These are phyloP conservation scores for Lepus europaeus DNA, from an alignment of 2,113 vertebrate species.

Conservation along the genomic window DNA sequence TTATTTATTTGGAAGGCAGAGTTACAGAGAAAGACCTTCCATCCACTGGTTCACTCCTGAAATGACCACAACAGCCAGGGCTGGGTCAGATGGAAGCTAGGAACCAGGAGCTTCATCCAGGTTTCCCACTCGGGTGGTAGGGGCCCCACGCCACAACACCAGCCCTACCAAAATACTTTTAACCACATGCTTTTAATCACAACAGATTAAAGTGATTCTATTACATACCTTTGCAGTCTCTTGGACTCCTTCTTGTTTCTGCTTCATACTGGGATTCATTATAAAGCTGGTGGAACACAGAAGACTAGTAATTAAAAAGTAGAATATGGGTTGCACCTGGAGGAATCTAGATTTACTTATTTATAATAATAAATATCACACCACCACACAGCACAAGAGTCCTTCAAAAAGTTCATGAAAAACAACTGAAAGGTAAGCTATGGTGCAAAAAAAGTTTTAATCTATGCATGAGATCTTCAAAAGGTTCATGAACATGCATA, in stretches of 20 bases:
- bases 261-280: conserved; percentile 88
- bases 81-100: too few species aligned
- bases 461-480: too few species aligned
- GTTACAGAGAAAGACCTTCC: too few species aligned
- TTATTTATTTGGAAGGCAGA: too few species aligned
- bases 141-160: neutral
- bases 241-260: conserved; percentile 83
- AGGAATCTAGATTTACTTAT: neutral
- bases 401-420: too few species aligned
- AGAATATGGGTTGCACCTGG: neutral
- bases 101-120: too few species aligned
- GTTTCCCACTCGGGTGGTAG: neutral
- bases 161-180: neutral
- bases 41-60: too few species aligned
- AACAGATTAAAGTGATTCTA: neutral
- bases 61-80: too few species aligned
- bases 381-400: neutral
- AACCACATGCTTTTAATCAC: neutral
- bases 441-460: too few species aligned
- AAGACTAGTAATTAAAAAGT: neutral
- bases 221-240: conserved; percentile 89
- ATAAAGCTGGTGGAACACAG: neutral
- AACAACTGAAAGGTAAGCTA: too few species aligned
- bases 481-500: too few species aligned
- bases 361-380: neutral